phyloP scores from a whole-genome alignment of 2,113 vertebrate species.

The Passer domesticus region DNA sequence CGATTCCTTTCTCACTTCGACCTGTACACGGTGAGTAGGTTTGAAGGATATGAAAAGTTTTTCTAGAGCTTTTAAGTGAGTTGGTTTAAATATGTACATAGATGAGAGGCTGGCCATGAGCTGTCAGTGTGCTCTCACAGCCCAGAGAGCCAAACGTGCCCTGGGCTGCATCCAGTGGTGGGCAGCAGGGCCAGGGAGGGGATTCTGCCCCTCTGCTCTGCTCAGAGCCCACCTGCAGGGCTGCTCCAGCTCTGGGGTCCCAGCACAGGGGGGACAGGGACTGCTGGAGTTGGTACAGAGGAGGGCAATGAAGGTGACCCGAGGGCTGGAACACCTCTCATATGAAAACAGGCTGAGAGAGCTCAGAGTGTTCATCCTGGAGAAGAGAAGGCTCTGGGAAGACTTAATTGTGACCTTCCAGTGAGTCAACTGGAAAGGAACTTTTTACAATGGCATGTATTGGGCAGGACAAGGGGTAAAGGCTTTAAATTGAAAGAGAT shows the following conservation, averaged over 20 bases:
- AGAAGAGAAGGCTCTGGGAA: neutral
- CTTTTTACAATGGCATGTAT: neutral
- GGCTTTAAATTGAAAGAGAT: neutral
- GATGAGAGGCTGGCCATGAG: neutral
- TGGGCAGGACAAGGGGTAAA: neutral
- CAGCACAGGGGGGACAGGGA: neutral
- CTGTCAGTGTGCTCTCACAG: neutral
- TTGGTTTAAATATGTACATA: neutral
- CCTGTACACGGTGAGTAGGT: neutral
- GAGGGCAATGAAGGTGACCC: rapidly evolving
- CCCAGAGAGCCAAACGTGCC: rapidly evolving
- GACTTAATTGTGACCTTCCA: neutral
- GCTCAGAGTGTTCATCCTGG: neutral
- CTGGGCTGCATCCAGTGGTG: neutral
- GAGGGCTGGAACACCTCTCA: neutral
- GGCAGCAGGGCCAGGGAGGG: neutral
- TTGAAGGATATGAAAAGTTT: neutral
- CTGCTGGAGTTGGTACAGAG: rapidly evolving
- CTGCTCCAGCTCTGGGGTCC: neutral
- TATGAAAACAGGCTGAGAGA: neutral
- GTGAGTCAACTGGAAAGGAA: neutral
- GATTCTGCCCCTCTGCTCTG: neutral
- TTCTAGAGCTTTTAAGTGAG: neutral
- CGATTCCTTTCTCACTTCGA: neutral
- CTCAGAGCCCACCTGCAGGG: neutral